Evolutionary conservation across 2,113 vertebrate genomes (phyloP), one percentile per base, ranked within the genome.

Genomic region (Apus apus): DNA sequence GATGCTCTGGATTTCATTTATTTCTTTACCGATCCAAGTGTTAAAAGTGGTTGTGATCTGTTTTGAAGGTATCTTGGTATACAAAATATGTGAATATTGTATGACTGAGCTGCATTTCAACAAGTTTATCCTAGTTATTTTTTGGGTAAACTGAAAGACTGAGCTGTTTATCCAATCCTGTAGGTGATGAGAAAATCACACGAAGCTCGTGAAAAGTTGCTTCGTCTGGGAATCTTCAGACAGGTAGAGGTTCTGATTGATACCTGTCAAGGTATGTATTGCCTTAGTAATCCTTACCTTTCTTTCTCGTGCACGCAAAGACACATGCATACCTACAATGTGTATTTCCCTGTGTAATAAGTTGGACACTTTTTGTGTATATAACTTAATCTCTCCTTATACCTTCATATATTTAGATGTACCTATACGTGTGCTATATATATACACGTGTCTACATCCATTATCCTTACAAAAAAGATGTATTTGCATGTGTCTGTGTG

Each of bases 181-280:
- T 72, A 99, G 99, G 99, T 99, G 25, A 99, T 99, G 99, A 98
- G 98, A 40, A 99, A 98, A 84, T 98, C 99, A 1, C 99, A 99
- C 3, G 97, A 99, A 29, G 99, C 99, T 89, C 98, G 99, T 34
- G 99, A 99, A 89, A 99, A 96, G 75, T 90, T 99, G 87, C 99
- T 99, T 11, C 98, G 98, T 6, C 97, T 99, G 1, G 99, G 99
- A 9, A 98, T 99, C 79, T 99, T 99, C 40, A 98, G 98, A 45
- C 98, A 99, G 9, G 99, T 99, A 66, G 99, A 99, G 18, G 99
- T 99, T 60, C 97, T 99, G 58, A 99, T 99, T 13, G 99, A 99
- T 68, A 99, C 98, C 0, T 99, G 98, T 90, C 98, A 99, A 92
- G 99, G 99, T 99, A 97, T 26, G 70, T 67, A 34, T 21, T 32